Evolutionary conservation across 1,140 invertebrate genomes (phyloP).

Genomic region (Portunus trituberculatus): DNA sequence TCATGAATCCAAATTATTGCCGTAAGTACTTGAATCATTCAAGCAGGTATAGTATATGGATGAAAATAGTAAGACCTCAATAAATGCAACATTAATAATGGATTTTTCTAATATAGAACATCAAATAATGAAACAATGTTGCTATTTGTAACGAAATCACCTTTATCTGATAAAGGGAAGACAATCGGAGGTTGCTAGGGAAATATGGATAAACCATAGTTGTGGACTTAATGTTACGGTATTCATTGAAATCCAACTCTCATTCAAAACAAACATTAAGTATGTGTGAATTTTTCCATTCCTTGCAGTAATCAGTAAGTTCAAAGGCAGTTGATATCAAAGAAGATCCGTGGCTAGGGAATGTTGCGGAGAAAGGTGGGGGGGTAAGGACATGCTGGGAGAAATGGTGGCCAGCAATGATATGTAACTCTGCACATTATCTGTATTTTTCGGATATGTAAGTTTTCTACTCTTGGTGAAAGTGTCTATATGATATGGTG

Average conservation of each 20-base stretch:
- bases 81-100: neutral
- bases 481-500: neutral
- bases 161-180: neutral
- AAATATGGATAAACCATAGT: neutral
- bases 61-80: neutral
- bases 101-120: too few relatives aligned
- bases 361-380: neutral
- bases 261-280: neutral
- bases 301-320: neutral
- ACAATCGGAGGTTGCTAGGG: neutral
- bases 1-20: neutral
- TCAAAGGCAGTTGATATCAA: neutral
- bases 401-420: neutral
- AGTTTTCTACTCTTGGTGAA: too few relatives aligned
- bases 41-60: neutral
- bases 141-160: neutral
- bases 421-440: neutral
- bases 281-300: neutral
- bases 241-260: neutral
- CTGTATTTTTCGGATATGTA: neutral
- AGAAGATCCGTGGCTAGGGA: neutral
- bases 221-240: neutral
- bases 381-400: neutral
- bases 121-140: neutral
- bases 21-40: neutral